These are phyloP conservation scores for Pterocles burchelli DNA, from an alignment of 2,113 vertebrate genomes.

Conservation along the genomic window DNA sequence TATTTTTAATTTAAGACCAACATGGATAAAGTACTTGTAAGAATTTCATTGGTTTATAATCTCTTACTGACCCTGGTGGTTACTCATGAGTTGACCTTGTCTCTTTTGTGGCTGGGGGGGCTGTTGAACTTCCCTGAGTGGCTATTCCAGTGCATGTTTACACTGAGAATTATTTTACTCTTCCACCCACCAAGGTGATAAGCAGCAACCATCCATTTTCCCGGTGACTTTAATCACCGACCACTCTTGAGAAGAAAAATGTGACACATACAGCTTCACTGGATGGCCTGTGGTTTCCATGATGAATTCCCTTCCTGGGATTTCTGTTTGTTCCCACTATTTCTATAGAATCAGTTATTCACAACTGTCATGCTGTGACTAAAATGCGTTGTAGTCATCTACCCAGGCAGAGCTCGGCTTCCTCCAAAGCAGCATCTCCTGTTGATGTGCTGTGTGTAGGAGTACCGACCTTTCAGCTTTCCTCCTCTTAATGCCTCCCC, in stretches of 20 bases:
- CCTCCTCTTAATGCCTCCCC: background rate
- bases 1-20: background rate
- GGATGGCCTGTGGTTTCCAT: background rate
- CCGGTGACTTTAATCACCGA: background rate
- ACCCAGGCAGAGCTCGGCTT: background rate
- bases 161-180: background rate
- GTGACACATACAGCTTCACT: background rate
- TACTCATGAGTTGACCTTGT: background rate
- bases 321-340: background rate
- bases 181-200: background rate
- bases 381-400: background rate
- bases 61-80: background rate
- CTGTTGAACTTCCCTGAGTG: background rate
- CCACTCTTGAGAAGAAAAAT: constrained; percentile 15
- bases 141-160: background rate
- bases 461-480: background rate
- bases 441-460: background rate
- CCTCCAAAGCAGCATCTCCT: background rate
- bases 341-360: background rate
- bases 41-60: background rate
- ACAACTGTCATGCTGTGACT: background rate
- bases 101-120: background rate
- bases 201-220: background rate
- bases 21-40: background rate
- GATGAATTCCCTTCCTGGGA: background rate